Base-by-base conservation (phyloP, 1,140 invertebrate species). In the Halyomorpha halys region DNA sequence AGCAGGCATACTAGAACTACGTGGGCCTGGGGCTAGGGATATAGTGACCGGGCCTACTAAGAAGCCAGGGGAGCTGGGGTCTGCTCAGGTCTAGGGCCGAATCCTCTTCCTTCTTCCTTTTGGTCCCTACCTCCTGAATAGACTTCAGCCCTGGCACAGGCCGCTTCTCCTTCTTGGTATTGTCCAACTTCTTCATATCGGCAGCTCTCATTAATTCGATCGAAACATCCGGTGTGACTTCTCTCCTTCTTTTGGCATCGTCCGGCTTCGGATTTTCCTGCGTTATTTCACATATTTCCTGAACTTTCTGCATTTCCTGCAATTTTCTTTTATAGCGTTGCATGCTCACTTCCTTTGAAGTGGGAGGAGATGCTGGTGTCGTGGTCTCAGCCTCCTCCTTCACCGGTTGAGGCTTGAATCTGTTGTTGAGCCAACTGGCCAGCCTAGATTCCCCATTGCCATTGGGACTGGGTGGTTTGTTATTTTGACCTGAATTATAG, bases 151-250 rank as follows among this genome's bases (percentile, higher is more conserved):
- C 66, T 23, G 66, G 66, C 8, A 67, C 62, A 0, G 66, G 66
- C 15, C 66, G 45, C 23, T 66, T 66, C 53, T 44, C 30, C 9
- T 44, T 44, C 49, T 59, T 64, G 13, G 56, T 59, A 3, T 5
- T 60, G 9, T 61, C 56, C 3, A 51, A 2, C 44, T 51, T 49
- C 30, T 65, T 65, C 44, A 65, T 60, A 21, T 65, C 64, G 1
- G 53, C 61, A 0, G 51, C 66, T 27, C 65, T 63, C 65, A 70
- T 69, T 21, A 72, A 45, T 49, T 72, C 68, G 16, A 72, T 72
- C 5, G 70, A 71, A 14, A 72, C 71, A 39, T 70, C 70, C 1
- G 71, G 71, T 27, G 68, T 67, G 0, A 71, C 67, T 14, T 70
- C 60, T 61, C 69, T 63, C 27, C 68, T 65, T 34, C 67, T 68